Evolutionary conservation across 1,140 invertebrate genomes (phyloP), one percentile per base, ranked within the genome.

Genomic region (Anoplolepis gracilipes): DNA sequence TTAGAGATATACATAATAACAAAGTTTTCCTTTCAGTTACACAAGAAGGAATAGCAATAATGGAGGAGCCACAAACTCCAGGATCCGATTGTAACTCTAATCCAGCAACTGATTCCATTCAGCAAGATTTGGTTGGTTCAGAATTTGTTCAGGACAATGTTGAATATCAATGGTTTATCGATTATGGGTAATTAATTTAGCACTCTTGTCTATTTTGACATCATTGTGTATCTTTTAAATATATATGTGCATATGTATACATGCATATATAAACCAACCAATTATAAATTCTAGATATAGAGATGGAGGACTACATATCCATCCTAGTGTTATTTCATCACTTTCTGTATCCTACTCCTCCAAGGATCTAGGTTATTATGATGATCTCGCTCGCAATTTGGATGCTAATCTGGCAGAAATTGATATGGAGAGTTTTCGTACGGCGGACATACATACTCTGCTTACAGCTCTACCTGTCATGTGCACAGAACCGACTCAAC

Each of bases 401-500:
- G 98, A 99, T 95, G 98, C 98, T 77, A 98, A 98, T 94, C 96
- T 99, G 88, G 98, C 98, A 33, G 98, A 99, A 95, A 98, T 98
- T 46, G 98, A 99, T 93, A 99, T 99, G 97, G 98, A 99, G 94
- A 98, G 98, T 93, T 99, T 98, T 95, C 96, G 97, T 85, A 98
- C 97, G 10, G 97, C 98, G 94, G 98, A 99, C 92, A 99, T 99
- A 92, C 97, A 98, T 92, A 97, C 97, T 82, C 95, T 98, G 90
- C 96, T 98, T 62, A 97, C 97, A 46, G 97, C 97, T 92, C 94
- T 98, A 91, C 97, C 97, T 49, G 96, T 97, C 30, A 97, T 97
- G 95, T 96, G 96, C 91, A 92, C 95, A 59, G 94, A 96, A 91
- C 94, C 94, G 82, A 92, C 96, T 93, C 93, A 95, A 92, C 93